Evolutionary conservation across 2,797 vertebrate species (phyloP), one percentile per base, ranked within the genome.

Genomic region (Sebastes goodei): DNA sequence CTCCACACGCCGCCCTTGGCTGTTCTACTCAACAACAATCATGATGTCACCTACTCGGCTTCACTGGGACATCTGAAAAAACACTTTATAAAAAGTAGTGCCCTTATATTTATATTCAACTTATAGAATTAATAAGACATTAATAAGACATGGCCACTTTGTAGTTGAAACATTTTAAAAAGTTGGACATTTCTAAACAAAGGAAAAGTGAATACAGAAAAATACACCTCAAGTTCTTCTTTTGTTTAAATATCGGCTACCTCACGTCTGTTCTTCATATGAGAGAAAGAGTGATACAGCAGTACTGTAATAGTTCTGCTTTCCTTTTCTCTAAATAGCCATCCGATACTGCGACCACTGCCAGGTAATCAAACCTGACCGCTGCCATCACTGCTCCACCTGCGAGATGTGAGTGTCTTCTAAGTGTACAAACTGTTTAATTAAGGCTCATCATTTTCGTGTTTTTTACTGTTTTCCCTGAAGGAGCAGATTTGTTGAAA

Each of bases 321-420:
- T 75, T 52, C 1, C 53, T 55, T 83, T 78, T 82, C 53, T 80
- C 49, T 65, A n/a, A 65, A 66, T 79, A 99, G 98, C 97, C 20
- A 84, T 99, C 90, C 94, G 98, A 77, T 99, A 99, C 83, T 99
- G 98, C 72, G 96, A 98, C 86, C 95, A 90, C 93, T 99, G 98
- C 92, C 98, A 99, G 90, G 86, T 98, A 35, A 97, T 99, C 93
- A 99, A 99, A 93, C 98, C 98, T 25, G 98, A 99, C 92, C 96
- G 98, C 75, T 97, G 97, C 67, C 98, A 99, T 90, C 98, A 99
- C 94, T 99, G 98, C 89, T 99, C 98, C 29, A 97, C 97, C 1
- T 99, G 98, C 88, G 97, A 99, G 81, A 92, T 93, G 98, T 99
- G 93, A 98, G 98, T 96, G 29, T 27, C 72, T 70, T 67, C 21